phyloP scores from a whole-genome alignment of 2,113 vertebrate genomes.

The Aythya baeri region DNA sequence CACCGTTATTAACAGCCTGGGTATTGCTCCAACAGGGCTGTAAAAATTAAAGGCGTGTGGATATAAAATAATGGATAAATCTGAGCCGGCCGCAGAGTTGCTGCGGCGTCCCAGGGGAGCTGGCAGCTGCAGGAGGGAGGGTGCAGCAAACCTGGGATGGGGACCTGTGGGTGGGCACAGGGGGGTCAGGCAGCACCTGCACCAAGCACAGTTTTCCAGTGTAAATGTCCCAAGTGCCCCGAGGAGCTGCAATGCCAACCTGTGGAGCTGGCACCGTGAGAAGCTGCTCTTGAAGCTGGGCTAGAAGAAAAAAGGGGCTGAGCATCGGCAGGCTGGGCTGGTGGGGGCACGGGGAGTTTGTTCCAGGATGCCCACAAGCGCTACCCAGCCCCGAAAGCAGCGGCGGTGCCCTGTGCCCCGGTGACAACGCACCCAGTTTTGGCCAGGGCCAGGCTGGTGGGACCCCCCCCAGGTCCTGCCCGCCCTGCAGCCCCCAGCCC shows the following conservation, averaged over 20 bases:
- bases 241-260: background rate
- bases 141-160: rapidly evolving
- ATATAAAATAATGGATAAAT: constrained; percentile 68
- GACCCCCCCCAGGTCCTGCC: rapidly evolving
- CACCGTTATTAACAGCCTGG: constrained; percentile 24
- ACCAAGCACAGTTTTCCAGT: background rate
- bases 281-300: background rate
- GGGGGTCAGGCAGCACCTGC: too few species aligned
- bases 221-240: rapidly evolving
- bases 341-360: rapidly evolving
- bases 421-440: background rate
- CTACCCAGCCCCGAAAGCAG: background rate
- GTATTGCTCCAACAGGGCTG: constrained; percentile 45
- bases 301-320: background rate
- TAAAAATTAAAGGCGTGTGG: constrained; percentile 69
- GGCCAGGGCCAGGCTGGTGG: background rate
- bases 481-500: rapidly evolving
- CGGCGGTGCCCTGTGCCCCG: rapidly evolving
- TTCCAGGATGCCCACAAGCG: rapidly evolving
- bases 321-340: background rate
- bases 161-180: rapidly evolving
- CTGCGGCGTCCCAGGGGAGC: background rate
- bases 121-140: background rate
- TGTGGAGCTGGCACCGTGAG: rapidly evolving
- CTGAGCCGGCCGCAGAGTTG: background rate